Evolutionary conservation across 2,113 vertebrate genomes (phyloP).

Genomic region (Bettongia penicillata): DNA sequence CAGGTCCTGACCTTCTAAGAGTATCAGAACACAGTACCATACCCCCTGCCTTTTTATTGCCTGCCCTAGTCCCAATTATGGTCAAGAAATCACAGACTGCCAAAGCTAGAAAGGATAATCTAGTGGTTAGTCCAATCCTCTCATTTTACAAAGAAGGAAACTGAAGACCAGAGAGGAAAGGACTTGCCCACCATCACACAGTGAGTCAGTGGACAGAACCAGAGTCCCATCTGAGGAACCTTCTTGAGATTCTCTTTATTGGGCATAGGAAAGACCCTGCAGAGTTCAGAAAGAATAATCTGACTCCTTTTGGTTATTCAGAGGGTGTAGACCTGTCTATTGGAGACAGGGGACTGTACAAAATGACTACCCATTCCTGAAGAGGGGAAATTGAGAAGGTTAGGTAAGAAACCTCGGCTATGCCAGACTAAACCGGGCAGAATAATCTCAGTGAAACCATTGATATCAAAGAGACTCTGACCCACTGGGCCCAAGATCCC

Average conservation of each 20-base stretch:
- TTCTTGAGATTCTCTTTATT: not conserved
- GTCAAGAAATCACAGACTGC: not conserved
- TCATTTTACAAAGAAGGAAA: not conserved
- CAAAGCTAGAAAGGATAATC: not conserved
- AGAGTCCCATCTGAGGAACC: slow-evolving; percentile 49
- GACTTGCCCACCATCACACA: slow-evolving; percentile 28
- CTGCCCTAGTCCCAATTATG: not conserved
- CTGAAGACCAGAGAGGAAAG: not conserved
- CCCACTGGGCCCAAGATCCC: not conserved
- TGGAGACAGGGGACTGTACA: not conserved
- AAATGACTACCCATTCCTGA: not conserved
- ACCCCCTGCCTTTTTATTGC: not conserved
- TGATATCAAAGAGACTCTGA: not conserved
- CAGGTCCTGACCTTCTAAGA: not conserved
- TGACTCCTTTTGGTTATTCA: not conserved
- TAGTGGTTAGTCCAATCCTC: not conserved
- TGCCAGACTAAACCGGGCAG: not conserved
- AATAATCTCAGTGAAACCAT: not conserved
- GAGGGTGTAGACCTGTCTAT: not conserved
- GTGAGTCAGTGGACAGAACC: slow-evolving; percentile 49
- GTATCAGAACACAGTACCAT: not conserved
- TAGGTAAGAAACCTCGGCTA: not conserved
- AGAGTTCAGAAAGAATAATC: not conserved
- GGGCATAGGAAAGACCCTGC: not conserved
- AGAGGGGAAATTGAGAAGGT: not conserved